Evolutionary conservation across 2,888 invertebrate genomes (phyloP), one percentile per base, ranked within the genome.

Genomic region (Chrysotoxum bicinctum): DNA sequence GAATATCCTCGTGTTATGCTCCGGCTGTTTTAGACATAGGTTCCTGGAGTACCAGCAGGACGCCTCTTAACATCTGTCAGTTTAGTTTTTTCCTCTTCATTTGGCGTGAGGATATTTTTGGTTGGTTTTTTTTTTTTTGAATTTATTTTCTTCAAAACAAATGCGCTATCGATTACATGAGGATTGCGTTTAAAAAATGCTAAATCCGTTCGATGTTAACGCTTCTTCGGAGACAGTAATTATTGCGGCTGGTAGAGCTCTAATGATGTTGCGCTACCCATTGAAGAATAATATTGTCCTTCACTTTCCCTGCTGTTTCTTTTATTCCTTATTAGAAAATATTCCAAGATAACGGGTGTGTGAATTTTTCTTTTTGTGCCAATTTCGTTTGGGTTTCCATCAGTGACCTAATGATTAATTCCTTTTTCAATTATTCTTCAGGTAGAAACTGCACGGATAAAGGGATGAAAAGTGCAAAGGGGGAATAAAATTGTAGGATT

Each of bases 1-100:
- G 35, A 58, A 58, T 85, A 76, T 85, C 85, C 85, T 85, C 81
- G 85, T 85, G 81, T 76, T 81, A 81, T 81, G 81, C 85, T 81
- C 80, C 81, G 84, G 74, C 84, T 84, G 84, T 75, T 74, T 16
- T 48, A 58, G 37, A 58, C 35, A 14, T 56, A 6, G 12, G 14
- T 58, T 32, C 30, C 19, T 43, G 32, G 40, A 80, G 81, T 76
- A 81, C 81, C 85, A 85, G 85, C 85, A 80, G 85, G 85, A 81
- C 23, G 56, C 73, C 50, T 72, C 50, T 58, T 72, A 85, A 81
- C 85, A 85, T 85, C 85, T 85, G 85, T 77, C 81, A 60, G 37
- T 62, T 69, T 62, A 32, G 48, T 70, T 69, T 77, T 62, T 78
- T 73, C 52, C 19, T 74, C 43, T 76, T 23, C 35, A 40, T 70